These are phyloP conservation scores for Seriola rivoliana DNA, from an alignment of 2,113 vertebrate species.

Conservation along the genomic window DNA sequence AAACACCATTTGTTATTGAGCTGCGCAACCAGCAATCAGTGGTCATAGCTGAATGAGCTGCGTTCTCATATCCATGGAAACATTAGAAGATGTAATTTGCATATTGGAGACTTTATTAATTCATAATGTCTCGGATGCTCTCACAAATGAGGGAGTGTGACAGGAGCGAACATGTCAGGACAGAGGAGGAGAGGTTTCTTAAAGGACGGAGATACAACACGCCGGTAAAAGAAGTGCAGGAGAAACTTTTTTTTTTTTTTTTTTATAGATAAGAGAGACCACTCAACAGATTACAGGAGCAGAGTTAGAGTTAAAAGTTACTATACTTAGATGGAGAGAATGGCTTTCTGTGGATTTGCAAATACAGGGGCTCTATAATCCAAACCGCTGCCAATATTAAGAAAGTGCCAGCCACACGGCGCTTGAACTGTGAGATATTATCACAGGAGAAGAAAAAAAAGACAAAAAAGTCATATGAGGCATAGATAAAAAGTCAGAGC, in stretches of 20 bases:
- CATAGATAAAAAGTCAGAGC: conserved; percentile 4
- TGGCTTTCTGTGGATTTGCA: conserved; percentile 50
- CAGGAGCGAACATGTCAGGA: conserved; percentile 36
- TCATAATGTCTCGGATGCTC: conserved; percentile 37
- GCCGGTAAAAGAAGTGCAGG: conserved; percentile 1
- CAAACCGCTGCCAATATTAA: conserved; percentile 43
- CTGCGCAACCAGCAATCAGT: conserved; percentile 32
- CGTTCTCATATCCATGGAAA: conserved; percentile 42
- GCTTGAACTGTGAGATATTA: conserved; percentile 51
- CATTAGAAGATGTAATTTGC: conserved; percentile 33
- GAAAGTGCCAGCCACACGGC: conserved; percentile 20
- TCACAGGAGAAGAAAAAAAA: not conserved
- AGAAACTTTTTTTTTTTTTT: conserved; percentile 7
- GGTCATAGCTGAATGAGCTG: conserved; percentile 33
- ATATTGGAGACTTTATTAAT: conserved; percentile 43
- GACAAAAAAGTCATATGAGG: not conserved
- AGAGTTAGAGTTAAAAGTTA: conserved; percentile 37
- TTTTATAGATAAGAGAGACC: conserved; percentile 48
- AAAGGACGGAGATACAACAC: conserved; percentile 27
- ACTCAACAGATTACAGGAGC: conserved; percentile 45
- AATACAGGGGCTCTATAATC: conserved; percentile 45
- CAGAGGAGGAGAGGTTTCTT: conserved; percentile 5
- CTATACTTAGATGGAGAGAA: conserved; percentile 41
- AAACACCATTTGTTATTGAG: conserved; percentile 42
- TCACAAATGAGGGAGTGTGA: conserved; percentile 26